Evolutionary conservation across 2,888 invertebrate species (phyloP), one percentile per base, ranked within the genome.

Genomic region (Cabera pusaria): DNA sequence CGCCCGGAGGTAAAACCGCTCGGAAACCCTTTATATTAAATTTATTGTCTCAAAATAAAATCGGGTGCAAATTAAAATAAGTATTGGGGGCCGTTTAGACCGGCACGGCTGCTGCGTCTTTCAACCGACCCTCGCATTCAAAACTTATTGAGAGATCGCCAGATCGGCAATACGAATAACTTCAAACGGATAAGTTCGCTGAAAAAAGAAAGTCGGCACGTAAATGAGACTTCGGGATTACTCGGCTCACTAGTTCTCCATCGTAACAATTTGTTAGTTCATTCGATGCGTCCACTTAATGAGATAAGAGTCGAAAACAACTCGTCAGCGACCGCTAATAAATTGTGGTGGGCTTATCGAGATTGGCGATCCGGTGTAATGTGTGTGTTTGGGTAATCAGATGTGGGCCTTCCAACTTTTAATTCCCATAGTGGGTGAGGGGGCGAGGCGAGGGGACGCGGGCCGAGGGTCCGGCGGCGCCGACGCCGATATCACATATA

Each of bases 21-120:
- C 76, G 78, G 80, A 85, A 86, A 83, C 83, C 85, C 84, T 87
- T 87, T 88, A 84, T 81, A 75, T 76, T 63, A 66, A 72, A 79
- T 77, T 84, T 79, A 87, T 88, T 87, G 86, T 87, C 85, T 87
- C 85, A 83, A 79, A 78, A 84, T 81, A 78, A 86, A 82, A 84
- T 86, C 87, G 87, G 88, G 88, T 87, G 87, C 87, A 85, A 88
- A 88, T 87, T 87, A 82, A 80, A 86, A 85, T 82, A 75, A 69
- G 74, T 76, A 74, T 74, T 73, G 69, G 72, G 66, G 31, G 24
- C 59, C 25, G 37, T 42, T 24, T 39, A 28, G 34, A 66, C 67
- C 64, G 58, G 60, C 60, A 63, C 59, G 53, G 53, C 61, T 54
- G 51, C 53, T 60, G 54, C 61, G 29, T 9, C 59, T 67, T 69